Percentiles rank a stretch among this genome's conserved stretches.
These are phyloP conservation scores for Anguilla rostrata DNA, from an alignment of 2,113 vertebrate species.

Conservation along the genomic window DNA sequence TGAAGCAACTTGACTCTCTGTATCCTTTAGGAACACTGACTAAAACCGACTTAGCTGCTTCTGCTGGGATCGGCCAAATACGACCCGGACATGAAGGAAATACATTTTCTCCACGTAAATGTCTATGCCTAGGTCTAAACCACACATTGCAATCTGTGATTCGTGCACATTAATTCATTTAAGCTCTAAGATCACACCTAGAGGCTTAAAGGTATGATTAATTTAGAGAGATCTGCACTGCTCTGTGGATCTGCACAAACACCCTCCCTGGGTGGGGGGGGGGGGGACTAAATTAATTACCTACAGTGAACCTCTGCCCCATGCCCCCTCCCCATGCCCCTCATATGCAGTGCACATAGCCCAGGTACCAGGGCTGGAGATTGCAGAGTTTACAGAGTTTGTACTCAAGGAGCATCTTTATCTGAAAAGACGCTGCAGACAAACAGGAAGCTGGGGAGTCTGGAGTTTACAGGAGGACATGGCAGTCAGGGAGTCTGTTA, in stretches of 20 bases:
- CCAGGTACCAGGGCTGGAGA: background rate
- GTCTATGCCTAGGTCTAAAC: no score
- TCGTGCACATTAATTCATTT: no score
- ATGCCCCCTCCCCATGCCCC: background rate
- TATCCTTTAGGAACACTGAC: background rate
- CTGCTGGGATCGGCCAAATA: background rate
- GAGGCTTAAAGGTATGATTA: background rate
- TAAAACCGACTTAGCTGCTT: background rate
- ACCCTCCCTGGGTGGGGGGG: background rate
- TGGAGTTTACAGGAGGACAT: conserved; percentile 10
- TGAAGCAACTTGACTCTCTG: background rate
- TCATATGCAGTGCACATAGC: background rate
- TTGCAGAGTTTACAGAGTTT: background rate
- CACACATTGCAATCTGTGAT: no score
- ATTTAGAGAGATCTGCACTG: background rate
- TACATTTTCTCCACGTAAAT: no score
- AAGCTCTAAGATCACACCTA: no score
- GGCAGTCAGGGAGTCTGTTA: background rate
- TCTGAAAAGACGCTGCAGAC: conserved; percentile 51
- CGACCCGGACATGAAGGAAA: no score
- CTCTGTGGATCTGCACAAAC: background rate
- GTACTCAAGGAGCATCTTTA: conserved; percentile 47
- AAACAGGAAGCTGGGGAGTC: conserved; percentile 51
- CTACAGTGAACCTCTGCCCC: background rate
- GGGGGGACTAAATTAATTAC: background rate